phyloP scores from a whole-genome alignment of 2,888 invertebrate species.

The Trypoxylon attenuatum region DNA sequence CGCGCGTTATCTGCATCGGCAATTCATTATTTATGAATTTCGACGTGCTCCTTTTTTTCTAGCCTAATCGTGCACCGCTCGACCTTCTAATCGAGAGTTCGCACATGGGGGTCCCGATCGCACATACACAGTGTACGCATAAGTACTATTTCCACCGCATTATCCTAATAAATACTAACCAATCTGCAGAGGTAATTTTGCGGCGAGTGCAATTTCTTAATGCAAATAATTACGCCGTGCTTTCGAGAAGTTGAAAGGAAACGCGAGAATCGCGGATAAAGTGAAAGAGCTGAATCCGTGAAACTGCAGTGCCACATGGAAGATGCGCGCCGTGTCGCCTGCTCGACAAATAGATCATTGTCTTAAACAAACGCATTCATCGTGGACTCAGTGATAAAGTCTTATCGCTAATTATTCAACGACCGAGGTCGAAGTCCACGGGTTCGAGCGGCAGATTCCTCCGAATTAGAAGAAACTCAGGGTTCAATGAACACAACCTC shows the following conservation, averaged over 20 bases:
- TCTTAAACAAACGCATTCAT: conserved; percentile 7
- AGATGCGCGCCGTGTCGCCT: background rate
- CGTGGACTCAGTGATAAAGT: conserved; percentile 19
- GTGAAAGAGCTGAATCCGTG: background rate
- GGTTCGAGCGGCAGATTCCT: background rate
- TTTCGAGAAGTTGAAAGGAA: background rate
- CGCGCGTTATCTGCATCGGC: background rate
- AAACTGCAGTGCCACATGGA: background rate
- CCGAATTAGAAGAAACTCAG: background rate
- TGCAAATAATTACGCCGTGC: too few relatives aligned
- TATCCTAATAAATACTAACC: background rate
- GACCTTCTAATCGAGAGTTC: background rate
- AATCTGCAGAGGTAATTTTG: background rate
- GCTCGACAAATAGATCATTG: conserved; percentile 5
- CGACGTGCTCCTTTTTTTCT: too few relatives aligned
- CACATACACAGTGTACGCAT: too few relatives aligned
- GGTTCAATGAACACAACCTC: background rate
- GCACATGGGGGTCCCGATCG: too few relatives aligned
- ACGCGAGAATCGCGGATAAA: background rate
- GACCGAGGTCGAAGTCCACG: background rate
- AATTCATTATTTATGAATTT: background rate
- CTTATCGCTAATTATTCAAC: conserved; percentile 37
- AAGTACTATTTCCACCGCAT: too few relatives aligned
- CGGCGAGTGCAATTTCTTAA: background rate
- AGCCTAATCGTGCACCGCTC: background rate